Conservation (phyloP, 2,113 vertebrate genomes). For the Suricata suricatta region DNA sequence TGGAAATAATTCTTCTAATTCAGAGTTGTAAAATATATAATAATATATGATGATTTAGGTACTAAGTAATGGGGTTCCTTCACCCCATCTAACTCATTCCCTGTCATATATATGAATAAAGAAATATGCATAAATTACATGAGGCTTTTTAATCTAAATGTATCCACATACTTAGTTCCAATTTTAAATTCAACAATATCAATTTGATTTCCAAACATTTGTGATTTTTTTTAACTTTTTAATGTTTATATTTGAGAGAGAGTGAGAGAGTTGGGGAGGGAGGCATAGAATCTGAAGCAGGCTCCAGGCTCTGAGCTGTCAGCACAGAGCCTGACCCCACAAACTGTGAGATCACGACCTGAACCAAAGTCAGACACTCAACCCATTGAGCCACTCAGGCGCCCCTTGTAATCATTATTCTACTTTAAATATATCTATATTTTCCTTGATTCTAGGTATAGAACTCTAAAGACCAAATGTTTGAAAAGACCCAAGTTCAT, state of each 20-base stretch:
- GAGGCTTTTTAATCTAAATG: background rate
- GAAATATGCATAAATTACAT: background rate
- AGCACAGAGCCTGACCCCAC: too few relatives aligned
- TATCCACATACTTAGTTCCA: background rate
- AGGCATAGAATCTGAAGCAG: too few relatives aligned
- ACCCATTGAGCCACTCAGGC: too few relatives aligned
- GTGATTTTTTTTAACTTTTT: background rate
- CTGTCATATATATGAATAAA: background rate
- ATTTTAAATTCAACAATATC: conserved; percentile 23
- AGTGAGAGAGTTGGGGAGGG: too few relatives aligned
- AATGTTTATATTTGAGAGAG: too few relatives aligned
- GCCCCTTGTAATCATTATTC: background rate
- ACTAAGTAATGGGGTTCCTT: background rate
- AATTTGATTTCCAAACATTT: conserved; percentile 8
- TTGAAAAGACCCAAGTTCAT: background rate
- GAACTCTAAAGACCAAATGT: background rate
- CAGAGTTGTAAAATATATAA: background rate
- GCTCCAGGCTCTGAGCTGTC: too few relatives aligned
- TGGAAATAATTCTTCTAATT: background rate
- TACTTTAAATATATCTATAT: background rate
- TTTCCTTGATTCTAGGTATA: background rate
- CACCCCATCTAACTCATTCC: background rate
- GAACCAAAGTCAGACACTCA: too few relatives aligned
- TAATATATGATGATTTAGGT: background rate
- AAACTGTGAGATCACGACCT: too few relatives aligned